Evolutionary conservation across 1,140 invertebrate species (phyloP).

Genomic region (Lepidurus couesii): DNA sequence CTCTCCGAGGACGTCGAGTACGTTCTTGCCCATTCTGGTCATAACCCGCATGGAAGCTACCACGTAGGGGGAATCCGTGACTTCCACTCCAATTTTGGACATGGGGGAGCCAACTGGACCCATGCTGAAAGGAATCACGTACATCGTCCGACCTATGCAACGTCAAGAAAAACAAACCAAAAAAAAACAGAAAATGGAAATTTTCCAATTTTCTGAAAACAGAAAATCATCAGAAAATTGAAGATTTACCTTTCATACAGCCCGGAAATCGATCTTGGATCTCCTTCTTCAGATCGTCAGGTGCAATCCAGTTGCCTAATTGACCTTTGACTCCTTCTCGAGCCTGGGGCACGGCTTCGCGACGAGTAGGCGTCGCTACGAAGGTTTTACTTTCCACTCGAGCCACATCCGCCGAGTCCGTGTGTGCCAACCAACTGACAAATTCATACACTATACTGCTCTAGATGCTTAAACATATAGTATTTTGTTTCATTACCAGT

Average conservation of each 20-base stretch:
- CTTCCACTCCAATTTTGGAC: conserved; percentile 93
- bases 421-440: conserved; percentile 80
- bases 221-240: not conserved
- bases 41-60: conserved; percentile 96
- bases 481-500: conserved; percentile 61
- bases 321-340: conserved; percentile 64
- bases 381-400: conserved; percentile 94
- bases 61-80: conserved; percentile 97
- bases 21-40: conserved; percentile 84
- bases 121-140: conserved; percentile 98
- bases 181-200: conserved; percentile 8
- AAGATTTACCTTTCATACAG: conserved; percentile 77
- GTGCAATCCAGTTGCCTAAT: conserved; percentile 93
- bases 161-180: conserved; percentile 31
- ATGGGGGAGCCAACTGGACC: conserved; percentile 90
- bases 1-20: conserved; percentile 63
- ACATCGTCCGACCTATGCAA: conserved; percentile 85
- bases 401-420: conserved; percentile 95
- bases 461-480: too few relatives aligned
- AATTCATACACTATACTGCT: conserved; percentile 34
- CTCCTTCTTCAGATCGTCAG: conserved; percentile 72
- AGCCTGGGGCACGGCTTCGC: conserved; percentile 75
- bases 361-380: conserved; percentile 76
- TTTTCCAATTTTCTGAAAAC: not conserved
- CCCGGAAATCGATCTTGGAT: conserved; percentile 83